These are phyloP conservation scores for Lypha dubia DNA, from an alignment of 2,888 invertebrate genomes.

Conservation along the genomic window DNA sequence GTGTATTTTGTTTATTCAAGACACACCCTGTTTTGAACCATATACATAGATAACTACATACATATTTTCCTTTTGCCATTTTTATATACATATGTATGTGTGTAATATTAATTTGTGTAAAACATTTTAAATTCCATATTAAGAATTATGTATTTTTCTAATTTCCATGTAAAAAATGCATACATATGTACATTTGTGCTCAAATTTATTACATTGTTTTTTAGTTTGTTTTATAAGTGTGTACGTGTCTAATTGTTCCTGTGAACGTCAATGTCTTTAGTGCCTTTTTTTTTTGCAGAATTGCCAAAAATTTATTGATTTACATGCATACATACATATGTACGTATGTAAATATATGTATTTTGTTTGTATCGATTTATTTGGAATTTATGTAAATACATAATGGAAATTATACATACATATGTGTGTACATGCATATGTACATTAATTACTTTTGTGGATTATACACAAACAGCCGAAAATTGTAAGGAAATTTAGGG, in stretches of 20 bases:
- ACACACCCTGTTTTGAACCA: constrained; percentile 67
- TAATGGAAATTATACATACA: constrained; percentile 41
- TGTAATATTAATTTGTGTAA: background rate
- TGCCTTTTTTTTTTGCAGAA: constrained; percentile 33
- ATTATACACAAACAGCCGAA: constrained; percentile 29
- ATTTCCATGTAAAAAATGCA: background rate
- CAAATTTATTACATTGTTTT: background rate
- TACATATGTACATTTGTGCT: background rate
- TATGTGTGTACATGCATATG: too few relatives aligned
- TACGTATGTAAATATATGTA: too few relatives aligned
- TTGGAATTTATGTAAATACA: constrained; percentile 29
- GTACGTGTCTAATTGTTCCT: constrained; percentile 21
- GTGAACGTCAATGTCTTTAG: constrained; percentile 49
- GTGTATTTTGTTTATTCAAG: constrained; percentile 30
- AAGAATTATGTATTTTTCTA: background rate
- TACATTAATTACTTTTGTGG: constrained; percentile 31
- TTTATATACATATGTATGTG: constrained; percentile 22
- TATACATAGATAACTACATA: constrained; percentile 3
- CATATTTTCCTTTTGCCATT: constrained; percentile 7
- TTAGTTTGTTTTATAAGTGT: constrained; percentile 9
- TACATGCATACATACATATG: too few relatives aligned
- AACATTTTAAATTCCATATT: background rate
- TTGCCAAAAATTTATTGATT: constrained; percentile 62
- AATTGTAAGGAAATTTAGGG: constrained; percentile 8
- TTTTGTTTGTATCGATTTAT: constrained; percentile 40